Evolutionary conservation across 2,113 vertebrate genomes (phyloP).

Genomic region (Struthio camelus): DNA sequence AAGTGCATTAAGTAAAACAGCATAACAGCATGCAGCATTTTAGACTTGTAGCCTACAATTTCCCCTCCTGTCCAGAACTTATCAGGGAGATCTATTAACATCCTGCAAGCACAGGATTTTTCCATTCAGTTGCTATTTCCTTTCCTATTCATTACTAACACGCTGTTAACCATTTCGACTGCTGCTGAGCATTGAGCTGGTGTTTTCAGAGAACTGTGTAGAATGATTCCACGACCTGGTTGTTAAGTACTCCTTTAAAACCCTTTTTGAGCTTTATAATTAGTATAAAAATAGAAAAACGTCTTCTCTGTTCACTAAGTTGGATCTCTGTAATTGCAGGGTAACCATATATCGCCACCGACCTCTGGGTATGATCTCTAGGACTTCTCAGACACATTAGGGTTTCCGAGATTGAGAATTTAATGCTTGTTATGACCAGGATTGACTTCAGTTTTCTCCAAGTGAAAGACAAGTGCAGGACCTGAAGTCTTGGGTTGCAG

Average conservation of each 20-base stretch:
- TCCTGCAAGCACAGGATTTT: constrained; percentile 10
- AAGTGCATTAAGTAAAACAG: constrained; percentile 38
- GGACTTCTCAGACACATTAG: not conserved
- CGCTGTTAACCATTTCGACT: constrained; percentile 8
- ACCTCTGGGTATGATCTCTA: not conserved
- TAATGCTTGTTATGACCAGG: not conserved
- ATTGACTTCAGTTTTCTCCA: not conserved
- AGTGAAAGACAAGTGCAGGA: not conserved
- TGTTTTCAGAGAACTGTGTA: not conserved
- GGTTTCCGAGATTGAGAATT: not conserved
- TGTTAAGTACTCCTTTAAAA: not conserved
- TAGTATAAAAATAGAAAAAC: not conserved
- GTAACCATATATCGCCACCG: rapidly evolving
- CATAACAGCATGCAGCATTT: constrained; percentile 36
- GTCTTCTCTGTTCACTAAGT: not conserved
- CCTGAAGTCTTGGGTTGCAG: not conserved
- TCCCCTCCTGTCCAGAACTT: not conserved
- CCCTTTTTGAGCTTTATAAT: not conserved
- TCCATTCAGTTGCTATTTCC: not conserved
- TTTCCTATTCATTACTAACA: not conserved
- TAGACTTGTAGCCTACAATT: not conserved
- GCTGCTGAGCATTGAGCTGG: not conserved
- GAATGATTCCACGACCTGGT: not conserved
- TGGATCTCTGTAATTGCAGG: not conserved
- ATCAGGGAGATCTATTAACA: constrained; percentile 29